Conservation (phyloP, 2,113 vertebrate genomes). For the Gymnorhina tibicen region DNA sequence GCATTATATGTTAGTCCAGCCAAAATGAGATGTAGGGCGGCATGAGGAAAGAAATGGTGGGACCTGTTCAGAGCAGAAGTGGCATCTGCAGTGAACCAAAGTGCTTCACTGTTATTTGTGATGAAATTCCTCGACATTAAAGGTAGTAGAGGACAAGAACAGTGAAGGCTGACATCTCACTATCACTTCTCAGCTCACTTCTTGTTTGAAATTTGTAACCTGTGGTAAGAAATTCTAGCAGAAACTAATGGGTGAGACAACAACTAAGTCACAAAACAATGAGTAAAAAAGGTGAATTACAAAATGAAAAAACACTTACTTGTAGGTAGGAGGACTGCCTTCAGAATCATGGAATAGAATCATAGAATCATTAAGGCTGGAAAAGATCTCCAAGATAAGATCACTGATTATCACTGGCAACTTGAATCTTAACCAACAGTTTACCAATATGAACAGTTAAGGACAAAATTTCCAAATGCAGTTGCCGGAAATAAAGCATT, state of each 20-base stretch:
- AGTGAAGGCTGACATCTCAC: background rate
- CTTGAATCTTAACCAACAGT: background rate
- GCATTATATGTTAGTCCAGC: background rate
- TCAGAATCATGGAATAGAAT: background rate
- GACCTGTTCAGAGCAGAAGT: background rate
- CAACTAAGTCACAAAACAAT: background rate
- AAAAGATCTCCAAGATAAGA: background rate
- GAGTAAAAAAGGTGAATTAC: background rate
- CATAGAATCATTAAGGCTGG: background rate
- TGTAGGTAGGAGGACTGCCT: background rate
- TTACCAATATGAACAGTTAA: background rate
- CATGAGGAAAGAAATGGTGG: background rate
- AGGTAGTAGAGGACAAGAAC: background rate
- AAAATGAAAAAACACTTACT: background rate
- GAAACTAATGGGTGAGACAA: background rate
- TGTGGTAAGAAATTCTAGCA: background rate
- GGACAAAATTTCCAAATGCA: background rate
- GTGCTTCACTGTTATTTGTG: background rate
- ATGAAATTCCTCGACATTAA: background rate
- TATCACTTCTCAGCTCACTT: background rate
- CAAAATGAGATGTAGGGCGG: background rate
- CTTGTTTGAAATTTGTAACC: background rate
- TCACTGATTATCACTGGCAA: background rate
- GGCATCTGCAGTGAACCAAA: background rate
- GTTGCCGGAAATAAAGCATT: background rate